A percentile compares a stretch with the other conserved stretches of the same genome.
Evolutionary conservation across 2,888 invertebrate genomes (phyloP).

Genomic region (Falcaria lacertinaria): DNA sequence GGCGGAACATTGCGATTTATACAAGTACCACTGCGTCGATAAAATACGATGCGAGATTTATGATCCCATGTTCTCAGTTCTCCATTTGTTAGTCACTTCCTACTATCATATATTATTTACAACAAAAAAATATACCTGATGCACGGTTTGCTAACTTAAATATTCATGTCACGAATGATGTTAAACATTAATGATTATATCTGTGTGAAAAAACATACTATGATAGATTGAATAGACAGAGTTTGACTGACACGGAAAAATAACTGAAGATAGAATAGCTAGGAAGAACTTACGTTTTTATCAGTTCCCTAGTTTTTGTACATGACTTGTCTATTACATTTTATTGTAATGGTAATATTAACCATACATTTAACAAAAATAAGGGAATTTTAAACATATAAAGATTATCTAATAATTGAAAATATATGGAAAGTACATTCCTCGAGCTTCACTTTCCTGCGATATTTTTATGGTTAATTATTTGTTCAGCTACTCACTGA

Average conservation of each 20-base stretch:
- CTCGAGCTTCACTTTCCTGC: neutral
- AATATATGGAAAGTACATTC: no score
- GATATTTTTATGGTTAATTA: no score
- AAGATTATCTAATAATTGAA: no score
- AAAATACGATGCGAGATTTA: conserved; percentile 45
- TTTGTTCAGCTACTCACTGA: no score
- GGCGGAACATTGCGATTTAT: conserved; percentile 60
- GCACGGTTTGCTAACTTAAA: conserved; percentile 16
- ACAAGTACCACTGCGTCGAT: conserved; percentile 41
- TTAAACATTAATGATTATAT: conserved; percentile 24
- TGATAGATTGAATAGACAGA: neutral
- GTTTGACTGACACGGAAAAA: neutral
- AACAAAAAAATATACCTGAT: conserved; percentile 1
- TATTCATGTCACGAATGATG: conserved; percentile 26
- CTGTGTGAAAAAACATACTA: conserved; percentile 8
- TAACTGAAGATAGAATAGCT: no score
- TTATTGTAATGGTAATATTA: no score
- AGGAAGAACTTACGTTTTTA: neutral
- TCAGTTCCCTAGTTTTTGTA: no score
- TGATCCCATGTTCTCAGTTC: conserved; percentile 17
- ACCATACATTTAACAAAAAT: no score
- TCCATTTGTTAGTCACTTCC: conserved; percentile 23
- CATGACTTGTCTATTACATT: no score
- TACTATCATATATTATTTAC: conserved; percentile 15
- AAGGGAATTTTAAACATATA: no score